Base-by-base conservation (phyloP, 2,113 vertebrate species). In the Pteronura brasiliensis region DNA sequence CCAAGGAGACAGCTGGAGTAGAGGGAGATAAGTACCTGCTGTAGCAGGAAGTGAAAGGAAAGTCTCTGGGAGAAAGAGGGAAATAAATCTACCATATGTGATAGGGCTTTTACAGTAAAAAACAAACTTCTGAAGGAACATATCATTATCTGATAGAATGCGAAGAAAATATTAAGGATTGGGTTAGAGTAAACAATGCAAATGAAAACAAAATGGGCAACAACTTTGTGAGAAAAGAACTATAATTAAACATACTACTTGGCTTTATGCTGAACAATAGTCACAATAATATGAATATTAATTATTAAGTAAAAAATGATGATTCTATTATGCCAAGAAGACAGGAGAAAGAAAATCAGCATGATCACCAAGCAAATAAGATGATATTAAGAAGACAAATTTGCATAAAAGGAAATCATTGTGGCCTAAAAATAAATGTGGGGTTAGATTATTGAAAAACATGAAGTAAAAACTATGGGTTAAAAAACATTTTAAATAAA, bases 401-500 rank as follows among this genome's bases (percentile, higher is more conserved):
- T 88, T 65, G 21, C 77, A 25, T 61, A 39, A 72, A 4, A 80
- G 20, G 55, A 85, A 95, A 4, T 34, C 47, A 27, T 71, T 61
- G 82, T 1, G 79, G 7, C 13, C 52, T 80, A 84, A 90, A 47
- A 47, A 47, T 47, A 88, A 52, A 76, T 47, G 8, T 7, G 93
- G 42, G 7, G 27, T 96, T 71, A 79, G 36, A 97, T 82, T 82
- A 65, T 36, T 93, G 25, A 80, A 83, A 96, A 84, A 67, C 49
- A 34, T 14, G 8, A 79, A 4, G 13, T 72, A 84, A 94, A 87
- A 49, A 29, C 9, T 57, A 13, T 63, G 69, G 82, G 8, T 79
- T 93, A 63, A 44, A 84, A 96, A 71, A 36, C 23, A 81, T 57
- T 88, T 89, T 63, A 74, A 82, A 57, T 84, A 29, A 36, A 49